These are phyloP conservation scores for Microcebus tavaratra DNA, from an alignment of 2,113 vertebrate genomes.

Conservation along the genomic window DNA sequence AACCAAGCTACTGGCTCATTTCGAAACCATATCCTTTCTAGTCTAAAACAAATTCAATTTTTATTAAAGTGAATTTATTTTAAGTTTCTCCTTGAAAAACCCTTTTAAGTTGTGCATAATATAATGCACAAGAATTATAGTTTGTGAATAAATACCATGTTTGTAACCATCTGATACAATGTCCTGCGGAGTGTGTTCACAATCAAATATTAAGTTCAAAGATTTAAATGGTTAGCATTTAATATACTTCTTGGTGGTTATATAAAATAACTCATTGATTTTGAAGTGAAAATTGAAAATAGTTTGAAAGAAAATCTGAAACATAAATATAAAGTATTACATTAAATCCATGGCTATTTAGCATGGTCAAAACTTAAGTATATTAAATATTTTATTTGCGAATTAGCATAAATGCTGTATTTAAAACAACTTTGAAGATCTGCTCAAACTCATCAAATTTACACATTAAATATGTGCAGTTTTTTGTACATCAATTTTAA, in stretches of 20 bases:
- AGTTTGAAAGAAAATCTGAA: not conserved
- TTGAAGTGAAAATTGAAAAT: not conserved
- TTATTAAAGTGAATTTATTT: constrained; percentile 45
- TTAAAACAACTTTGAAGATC: not conserved
- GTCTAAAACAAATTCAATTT: constrained; percentile 8
- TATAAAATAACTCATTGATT: constrained; percentile 11
- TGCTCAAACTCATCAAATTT: not conserved
- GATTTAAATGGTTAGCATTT: not conserved
- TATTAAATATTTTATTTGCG: not conserved
- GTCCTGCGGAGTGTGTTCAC: not conserved
- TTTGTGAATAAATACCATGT: not conserved
- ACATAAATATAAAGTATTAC: not conserved
- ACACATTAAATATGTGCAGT: not conserved
- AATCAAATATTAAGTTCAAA: not conserved
- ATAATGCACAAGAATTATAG: not conserved
- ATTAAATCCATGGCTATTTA: not conserved
- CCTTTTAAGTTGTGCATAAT: not conserved
- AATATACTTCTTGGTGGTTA: not conserved
- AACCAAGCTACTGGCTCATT: constrained; percentile 15
- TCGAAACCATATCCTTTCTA: constrained; percentile 13
- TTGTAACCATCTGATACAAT: not conserved
- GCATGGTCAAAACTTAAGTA: not conserved
- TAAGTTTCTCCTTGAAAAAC: constrained; percentile 44
- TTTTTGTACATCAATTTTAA: not conserved
- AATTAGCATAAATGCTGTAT: not conserved